phyloP scores from a whole-genome alignment of 2,888 invertebrate species.

The Leistus spinibarbis region DNA sequence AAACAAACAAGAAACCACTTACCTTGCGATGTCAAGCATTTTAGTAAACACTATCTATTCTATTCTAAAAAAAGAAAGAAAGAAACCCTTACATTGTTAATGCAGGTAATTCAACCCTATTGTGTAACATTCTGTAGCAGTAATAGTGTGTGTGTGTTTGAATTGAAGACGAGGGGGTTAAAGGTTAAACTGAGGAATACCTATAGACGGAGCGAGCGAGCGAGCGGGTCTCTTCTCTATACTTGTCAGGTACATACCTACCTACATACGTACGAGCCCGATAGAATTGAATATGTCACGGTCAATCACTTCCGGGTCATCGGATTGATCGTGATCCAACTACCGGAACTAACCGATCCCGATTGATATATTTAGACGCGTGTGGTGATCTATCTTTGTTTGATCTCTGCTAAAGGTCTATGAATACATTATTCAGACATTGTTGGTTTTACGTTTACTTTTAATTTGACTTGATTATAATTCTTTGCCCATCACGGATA shows the following conservation, averaged over 20 bases:
- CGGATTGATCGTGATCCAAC: slow-evolving; percentile 43
- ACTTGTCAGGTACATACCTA: background rate
- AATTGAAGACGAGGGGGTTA: background rate
- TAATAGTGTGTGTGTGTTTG: background rate
- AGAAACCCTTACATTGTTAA: too few relatives aligned
- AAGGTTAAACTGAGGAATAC: background rate
- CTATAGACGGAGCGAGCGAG: background rate
- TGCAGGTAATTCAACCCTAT: too few relatives aligned
- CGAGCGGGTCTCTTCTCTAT: background rate
- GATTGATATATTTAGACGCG: slow-evolving; percentile 46
- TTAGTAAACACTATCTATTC: too few relatives aligned
- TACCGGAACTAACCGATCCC: slow-evolving; percentile 47
- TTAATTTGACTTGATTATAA: background rate
- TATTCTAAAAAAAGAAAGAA: too few relatives aligned
- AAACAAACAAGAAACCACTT: too few relatives aligned
- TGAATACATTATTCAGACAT: slow-evolving; percentile 47
- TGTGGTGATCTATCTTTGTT: slow-evolving; percentile 38
- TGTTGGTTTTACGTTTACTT: background rate
- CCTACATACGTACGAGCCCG: background rate
- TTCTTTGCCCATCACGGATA: too few relatives aligned
- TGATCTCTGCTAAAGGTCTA: slow-evolving; percentile 33
- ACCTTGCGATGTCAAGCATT: too few relatives aligned
- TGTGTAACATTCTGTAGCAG: too few relatives aligned
- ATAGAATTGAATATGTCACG: slow-evolving; percentile 50
- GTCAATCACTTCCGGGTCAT: slow-evolving; percentile 50